Percentiles rank a stretch among this genome's conserved stretches.
These are phyloP conservation scores for Dasypolia templi DNA, from an alignment of 2,888 invertebrate species.

Conservation along the genomic window DNA sequence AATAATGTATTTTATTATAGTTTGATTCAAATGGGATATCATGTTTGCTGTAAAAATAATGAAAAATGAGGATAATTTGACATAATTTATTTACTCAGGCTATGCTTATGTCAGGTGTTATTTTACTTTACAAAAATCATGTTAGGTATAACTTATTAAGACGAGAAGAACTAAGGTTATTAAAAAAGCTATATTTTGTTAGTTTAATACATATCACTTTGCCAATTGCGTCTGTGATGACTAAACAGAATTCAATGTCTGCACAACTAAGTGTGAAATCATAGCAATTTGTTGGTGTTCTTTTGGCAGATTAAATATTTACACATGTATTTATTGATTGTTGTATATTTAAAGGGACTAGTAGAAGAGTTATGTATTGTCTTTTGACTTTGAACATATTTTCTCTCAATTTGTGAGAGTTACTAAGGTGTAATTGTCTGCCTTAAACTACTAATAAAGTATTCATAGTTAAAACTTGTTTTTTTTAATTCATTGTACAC, in stretches of 20 bases:
- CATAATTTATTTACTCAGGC: conserved; percentile 46
- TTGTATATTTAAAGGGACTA: conserved; percentile 59
- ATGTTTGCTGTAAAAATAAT: conserved; percentile 2
- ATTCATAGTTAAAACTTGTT: conserved; percentile 56
- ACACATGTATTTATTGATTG: conserved; percentile 67
- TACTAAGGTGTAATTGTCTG: conserved; percentile 56
- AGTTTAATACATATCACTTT: conserved; percentile 60
- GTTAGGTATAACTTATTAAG: conserved; percentile 33
- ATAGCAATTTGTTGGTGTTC: conserved; percentile 52
- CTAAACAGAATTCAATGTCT: conserved; percentile 26
- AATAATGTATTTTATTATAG: conserved; percentile 8
- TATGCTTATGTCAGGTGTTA: conserved; percentile 44
- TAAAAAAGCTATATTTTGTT: conserved; percentile 39
- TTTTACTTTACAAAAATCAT: conserved; percentile 38
- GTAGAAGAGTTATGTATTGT: conserved; percentile 45
- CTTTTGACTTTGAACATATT: conserved; percentile 61
- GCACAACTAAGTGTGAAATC: conserved; percentile 56
- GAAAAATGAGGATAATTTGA: conserved; percentile 13
- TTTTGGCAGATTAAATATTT: conserved; percentile 59
- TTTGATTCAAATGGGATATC: conserved; percentile 12
- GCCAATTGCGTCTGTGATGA: conserved; percentile 65
- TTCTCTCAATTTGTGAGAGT: conserved; percentile 56
- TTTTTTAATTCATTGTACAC: conserved; percentile 37
- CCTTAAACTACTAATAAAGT: conserved; percentile 67
- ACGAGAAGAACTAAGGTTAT: conserved; percentile 32